Evolutionary conservation across 2,113 vertebrate genomes (phyloP), one percentile per base, ranked within the genome.

Genomic region (Podarcis raffonei): DNA sequence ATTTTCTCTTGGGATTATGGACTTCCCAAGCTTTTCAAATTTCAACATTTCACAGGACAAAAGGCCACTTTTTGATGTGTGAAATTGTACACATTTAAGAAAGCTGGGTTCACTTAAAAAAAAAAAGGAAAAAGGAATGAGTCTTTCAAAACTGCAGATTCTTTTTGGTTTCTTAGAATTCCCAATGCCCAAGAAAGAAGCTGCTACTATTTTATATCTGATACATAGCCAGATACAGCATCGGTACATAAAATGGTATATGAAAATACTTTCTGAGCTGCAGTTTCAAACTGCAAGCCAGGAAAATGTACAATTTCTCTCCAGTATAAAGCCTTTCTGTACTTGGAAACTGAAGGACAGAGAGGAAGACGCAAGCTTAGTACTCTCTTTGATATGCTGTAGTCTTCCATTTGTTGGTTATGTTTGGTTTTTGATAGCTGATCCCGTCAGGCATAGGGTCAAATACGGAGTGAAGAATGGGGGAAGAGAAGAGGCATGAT

Each of bases 11-110:
- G 20, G 59, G 59, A 80, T 30, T 22, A 22, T 27, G 87, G 81
- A 71, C 84, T 91, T 91, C 42, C 42, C 42, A 8, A 48, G 87
- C 37, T 66, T 23, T 92, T 85, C 81, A 30, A 18, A 83, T 85
- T 57, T 7, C 27, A 48, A 6, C 78, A 89, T 53, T 53, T 72
- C 27, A 22, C 62, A 32, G 74, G 30, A 80, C 11, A 71, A 59
- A 74, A 74, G 18, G 1, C 23, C 22, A 87, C 20, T 48, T 75
- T 48, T 27, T 16, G 15, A 48, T 37, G 66, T 79, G 90, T 92
- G 81, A 1, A 3, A 89, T 87, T 93, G 83, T 89, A 69, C 87
- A 59, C 1, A 0, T 30, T 80, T 39, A 25, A 57, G n/a, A 84
- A 84, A 57, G 11, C 42, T 72, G 27, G 48, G 48, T 53, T 53